Evolutionary conservation across 2,888 invertebrate genomes (phyloP), one percentile per base, ranked within the genome.

Genomic region (Tuberolachnus salignus): DNA sequence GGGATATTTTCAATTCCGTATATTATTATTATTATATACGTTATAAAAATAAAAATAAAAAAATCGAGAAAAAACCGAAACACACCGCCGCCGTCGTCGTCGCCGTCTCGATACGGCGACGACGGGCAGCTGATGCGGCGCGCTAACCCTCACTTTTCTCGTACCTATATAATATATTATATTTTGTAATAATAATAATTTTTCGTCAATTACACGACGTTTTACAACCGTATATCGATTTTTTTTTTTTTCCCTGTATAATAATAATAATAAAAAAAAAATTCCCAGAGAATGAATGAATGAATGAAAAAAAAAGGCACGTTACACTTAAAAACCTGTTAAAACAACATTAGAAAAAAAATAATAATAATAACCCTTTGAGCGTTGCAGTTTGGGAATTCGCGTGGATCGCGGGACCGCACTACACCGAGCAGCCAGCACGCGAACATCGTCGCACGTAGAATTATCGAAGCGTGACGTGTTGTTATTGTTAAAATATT

Each of bases 301-400:
- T 34, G 23, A 64, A 34, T 1, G 23, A 46, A n/a, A 49, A 66
- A 78, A 57, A 46, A 75, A 69, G 19, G n/a, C 78, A 34, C 67
- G 69, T 78, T 78, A 78, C 78, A 78, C 78, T 78, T 78, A 78
- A 78, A 78, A 78, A 78, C 78, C 78, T 78, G 78, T 78, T 78
- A 78, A 78, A 78, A 78, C 23, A 78, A 69, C 78, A 69, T 78
- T 78, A 61, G n/a, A n/a, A n/a, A n/a, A n/a, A n/a, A n/a, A n/a
- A n/a, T n/a, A n/a, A n/a, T n/a, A n/a, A n/a, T n/a, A 44, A 64
- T 53, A 78, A 78, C 78, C 78, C 78, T 78, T 34, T 69, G 67
- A 49, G 11, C 21, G 19, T n/a, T 26, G 9, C 6, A 19, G 69
- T 78, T 78, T 51, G 78, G 67, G 59, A 78, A 69, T 78, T 69